A percentile compares a stretch with the other conserved stretches of the same genome.
Evolutionary conservation across 2,797 vertebrate genomes (phyloP).

Genomic region (Sphenopsis melanotis): DNA sequence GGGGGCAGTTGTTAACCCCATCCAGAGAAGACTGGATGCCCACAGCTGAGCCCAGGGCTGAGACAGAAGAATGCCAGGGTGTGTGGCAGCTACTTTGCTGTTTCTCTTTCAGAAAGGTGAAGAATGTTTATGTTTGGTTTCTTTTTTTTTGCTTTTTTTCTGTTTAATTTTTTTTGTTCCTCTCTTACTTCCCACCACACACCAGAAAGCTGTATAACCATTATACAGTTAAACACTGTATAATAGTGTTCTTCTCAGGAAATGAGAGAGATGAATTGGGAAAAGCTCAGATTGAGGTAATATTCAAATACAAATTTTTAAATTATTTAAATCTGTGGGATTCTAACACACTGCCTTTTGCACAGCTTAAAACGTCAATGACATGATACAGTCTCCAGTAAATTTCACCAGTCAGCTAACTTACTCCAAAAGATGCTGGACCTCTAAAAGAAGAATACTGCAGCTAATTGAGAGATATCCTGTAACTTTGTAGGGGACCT

Average conservation of each 20-base stretch:
- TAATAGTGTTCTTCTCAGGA: neutral
- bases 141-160: no score
- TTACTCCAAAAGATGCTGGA: neutral
- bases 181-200: accelerated
- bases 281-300: neutral
- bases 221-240: neutral
- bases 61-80: neutral
- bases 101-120: neutral
- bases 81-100: neutral
- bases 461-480: neutral
- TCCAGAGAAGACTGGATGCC: accelerated
- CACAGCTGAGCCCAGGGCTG: neutral
- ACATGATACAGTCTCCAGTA: neutral
- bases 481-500: neutral
- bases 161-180: neutral
- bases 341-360: neutral
- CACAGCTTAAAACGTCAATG: neutral
- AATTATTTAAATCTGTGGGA: neutral
- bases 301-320: neutral
- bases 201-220: neutral
- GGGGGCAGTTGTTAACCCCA: neutral
- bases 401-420: neutral
- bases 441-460: neutral
- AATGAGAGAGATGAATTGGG: neutral
- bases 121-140: neutral